A percentile compares a stretch with the other conserved stretches of the same genome.
phyloP scores from a whole-genome alignment of 2,797 vertebrate genomes.

The Halcyon badia region DNA sequence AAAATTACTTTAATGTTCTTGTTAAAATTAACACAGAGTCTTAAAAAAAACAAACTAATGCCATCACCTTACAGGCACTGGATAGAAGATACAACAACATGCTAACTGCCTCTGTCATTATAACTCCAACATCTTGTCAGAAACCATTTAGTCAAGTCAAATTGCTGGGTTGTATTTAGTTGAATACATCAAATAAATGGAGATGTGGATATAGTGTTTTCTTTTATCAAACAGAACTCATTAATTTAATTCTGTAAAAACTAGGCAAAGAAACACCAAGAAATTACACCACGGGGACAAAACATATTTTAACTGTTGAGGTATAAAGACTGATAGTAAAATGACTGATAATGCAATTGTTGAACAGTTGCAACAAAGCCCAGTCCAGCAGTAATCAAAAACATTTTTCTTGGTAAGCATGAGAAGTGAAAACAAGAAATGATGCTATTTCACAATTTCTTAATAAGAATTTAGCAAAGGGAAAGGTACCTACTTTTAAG shows the following conservation, averaged over 20 bases:
- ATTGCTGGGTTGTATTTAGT: not conserved
- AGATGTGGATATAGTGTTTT: not conserved
- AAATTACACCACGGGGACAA: not conserved
- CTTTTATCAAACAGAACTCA: constrained; percentile 3
- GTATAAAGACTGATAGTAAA: constrained; percentile 37
- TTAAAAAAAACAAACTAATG: not conserved
- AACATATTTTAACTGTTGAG: not conserved
- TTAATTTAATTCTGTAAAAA: constrained; percentile 25
- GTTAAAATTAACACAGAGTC: not conserved
- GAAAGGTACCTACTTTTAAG: not conserved
- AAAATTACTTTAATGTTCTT: not conserved
- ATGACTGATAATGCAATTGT: constrained; percentile 16
- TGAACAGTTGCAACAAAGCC: not conserved
- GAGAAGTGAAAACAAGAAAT: not conserved
- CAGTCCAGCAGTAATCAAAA: constrained; percentile 13
- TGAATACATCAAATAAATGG: constrained; percentile 27
- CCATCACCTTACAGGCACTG: not conserved
- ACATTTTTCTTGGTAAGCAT: constrained; percentile 29
- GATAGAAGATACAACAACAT: not conserved
- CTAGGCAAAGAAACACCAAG: not conserved
- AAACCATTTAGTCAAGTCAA: constrained; percentile 10
- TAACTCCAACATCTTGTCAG: constrained; percentile 6
- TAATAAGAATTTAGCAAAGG: not conserved
- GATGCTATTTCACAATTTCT: not conserved
- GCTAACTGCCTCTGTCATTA: not conserved